phyloP scores from a whole-genome alignment of 2,113 vertebrate genomes.

The Lophius piscatorius region DNA sequence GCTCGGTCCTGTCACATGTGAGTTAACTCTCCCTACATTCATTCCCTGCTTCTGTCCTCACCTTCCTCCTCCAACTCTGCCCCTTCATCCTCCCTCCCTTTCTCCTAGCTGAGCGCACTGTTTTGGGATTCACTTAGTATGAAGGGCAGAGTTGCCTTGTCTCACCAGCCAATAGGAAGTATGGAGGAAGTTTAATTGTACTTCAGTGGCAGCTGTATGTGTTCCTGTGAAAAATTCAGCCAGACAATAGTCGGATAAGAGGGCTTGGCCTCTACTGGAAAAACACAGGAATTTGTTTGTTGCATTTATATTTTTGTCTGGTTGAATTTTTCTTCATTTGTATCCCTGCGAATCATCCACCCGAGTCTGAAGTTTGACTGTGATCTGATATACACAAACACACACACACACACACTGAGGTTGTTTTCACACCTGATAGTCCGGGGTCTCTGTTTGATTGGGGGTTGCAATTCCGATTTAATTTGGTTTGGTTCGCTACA shows the following conservation, averaged over 20 bases:
- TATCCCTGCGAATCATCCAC: conserved; percentile 4
- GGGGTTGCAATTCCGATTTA: no score
- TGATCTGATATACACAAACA: no score
- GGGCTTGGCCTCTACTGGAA: conserved; percentile 17
- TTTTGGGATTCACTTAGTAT: conserved; percentile 56
- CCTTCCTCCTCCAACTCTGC: conserved; percentile 12
- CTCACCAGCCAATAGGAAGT: conserved; percentile 56
- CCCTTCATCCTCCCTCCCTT: conserved; percentile 2
- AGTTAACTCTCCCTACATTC: conserved; percentile 75
- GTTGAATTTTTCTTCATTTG: conserved; percentile 62
- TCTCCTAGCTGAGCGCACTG: conserved; percentile 36
- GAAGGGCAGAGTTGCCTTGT: conserved; percentile 54
- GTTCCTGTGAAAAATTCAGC: conserved; percentile 73
- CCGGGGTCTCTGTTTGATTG: no score
- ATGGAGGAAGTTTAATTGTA: conserved; percentile 58
- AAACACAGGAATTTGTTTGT: not conserved
- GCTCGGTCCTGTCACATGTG: conserved; percentile 84
- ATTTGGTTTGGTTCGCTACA: no score
- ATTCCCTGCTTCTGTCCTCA: conserved; percentile 63
- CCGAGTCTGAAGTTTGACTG: conserved; percentile 20
- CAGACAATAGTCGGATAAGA: conserved; percentile 68
- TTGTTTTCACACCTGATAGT: no score
- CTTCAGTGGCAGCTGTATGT: conserved; percentile 42
- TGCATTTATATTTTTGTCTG: conserved; percentile 38
- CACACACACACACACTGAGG: no score